A percentile compares a stretch with the other conserved stretches of the same genome.
phyloP scores from a whole-genome alignment of 2,888 invertebrate species.

The Diaprepes abbreviatus region DNA sequence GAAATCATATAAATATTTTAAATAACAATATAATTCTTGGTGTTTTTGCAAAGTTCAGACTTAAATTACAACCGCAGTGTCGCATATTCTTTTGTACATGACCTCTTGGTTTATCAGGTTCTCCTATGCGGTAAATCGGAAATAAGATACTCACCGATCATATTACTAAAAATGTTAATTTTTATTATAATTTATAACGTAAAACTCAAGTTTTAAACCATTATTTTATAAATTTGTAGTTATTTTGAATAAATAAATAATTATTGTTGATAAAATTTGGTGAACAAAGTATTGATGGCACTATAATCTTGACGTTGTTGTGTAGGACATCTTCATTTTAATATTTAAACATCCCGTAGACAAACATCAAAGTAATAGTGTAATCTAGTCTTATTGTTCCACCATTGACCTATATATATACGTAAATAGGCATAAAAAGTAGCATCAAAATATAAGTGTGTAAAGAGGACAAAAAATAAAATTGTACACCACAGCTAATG shows the following conservation, averaged over 20 bases:
- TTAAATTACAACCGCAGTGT: slow-evolving; percentile 3
- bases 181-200: too few relatives aligned
- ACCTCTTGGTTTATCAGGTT: neutral
- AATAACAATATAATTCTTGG: too few relatives aligned
- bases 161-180: neutral
- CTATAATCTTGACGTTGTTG: too few relatives aligned
- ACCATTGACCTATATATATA: neutral
- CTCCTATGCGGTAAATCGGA: slow-evolving; percentile 10
- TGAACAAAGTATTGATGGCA: too few relatives aligned
- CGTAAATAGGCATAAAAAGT: neutral
- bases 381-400: neutral
- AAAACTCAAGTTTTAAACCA: too few relatives aligned
- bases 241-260: too few relatives aligned
- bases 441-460: neutral
- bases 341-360: too few relatives aligned
- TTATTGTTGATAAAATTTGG: too few relatives aligned
- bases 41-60: too few relatives aligned
- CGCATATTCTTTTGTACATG: neutral
- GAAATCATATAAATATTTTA: too few relatives aligned
- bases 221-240: too few relatives aligned
- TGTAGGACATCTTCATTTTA: too few relatives aligned
- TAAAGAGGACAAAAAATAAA: neutral
- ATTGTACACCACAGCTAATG: neutral
- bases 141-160: slow-evolving; percentile 3
- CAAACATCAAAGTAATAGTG: neutral